Evolutionary conservation across 2,888 invertebrate species (phyloP).

Genomic region (Kuschelorhynchus macadamiae): DNA sequence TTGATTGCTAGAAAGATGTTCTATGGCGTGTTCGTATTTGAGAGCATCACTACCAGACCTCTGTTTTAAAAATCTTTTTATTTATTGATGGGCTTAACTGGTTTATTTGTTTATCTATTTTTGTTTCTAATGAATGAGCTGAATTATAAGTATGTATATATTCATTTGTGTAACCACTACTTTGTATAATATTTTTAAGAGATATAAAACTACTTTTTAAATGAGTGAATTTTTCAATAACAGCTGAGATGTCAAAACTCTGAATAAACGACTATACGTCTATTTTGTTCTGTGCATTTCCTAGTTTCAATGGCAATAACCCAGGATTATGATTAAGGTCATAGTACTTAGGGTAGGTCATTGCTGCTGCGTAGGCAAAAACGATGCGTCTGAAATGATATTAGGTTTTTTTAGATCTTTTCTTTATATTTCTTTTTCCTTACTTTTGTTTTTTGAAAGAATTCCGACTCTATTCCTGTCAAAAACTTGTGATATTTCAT

Average conservation of each 20-base stretch:
- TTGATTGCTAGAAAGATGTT: background rate
- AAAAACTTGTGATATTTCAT: background rate
- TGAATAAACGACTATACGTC: background rate
- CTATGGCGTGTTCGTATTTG: no score
- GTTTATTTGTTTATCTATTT: conserved; percentile 19
- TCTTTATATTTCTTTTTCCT: conserved; percentile 31
- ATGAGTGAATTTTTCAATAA: background rate
- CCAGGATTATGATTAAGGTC: conserved; percentile 20
- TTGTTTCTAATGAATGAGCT: conserved; percentile 24
- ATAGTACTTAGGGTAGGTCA: conserved; percentile 4
- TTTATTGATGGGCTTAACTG: conserved; percentile 24
- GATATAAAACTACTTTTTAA: background rate
- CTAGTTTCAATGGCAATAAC: background rate
- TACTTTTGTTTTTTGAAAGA: conserved; percentile 16
- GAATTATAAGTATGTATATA: no score
- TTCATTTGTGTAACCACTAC: no score
- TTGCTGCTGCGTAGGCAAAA: background rate
- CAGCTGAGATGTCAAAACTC: background rate
- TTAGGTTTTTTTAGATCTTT: conserved; percentile 32
- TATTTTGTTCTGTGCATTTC: background rate
- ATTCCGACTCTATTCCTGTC: conserved; percentile 29
- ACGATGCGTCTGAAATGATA: background rate
- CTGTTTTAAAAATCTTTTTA: conserved; percentile 21
- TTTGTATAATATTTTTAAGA: no score
- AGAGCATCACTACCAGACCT: conserved; percentile 39